Conservation (phyloP, 1,140 invertebrate genomes). For the Zophobas atratus region DNA sequence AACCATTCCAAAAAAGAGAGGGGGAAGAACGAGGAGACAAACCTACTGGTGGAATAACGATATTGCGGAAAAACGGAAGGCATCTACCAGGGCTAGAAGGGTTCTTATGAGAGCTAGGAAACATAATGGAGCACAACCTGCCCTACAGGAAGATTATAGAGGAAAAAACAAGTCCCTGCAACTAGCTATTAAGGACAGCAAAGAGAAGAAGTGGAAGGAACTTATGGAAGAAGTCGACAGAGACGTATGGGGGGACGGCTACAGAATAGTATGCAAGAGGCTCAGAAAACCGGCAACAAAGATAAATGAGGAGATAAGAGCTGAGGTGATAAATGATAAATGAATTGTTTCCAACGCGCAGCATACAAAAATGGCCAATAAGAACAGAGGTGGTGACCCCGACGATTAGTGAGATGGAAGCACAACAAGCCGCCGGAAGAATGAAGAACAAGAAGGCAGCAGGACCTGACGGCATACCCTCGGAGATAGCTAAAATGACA, state of each 20-base stretch:
- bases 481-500: constrained; percentile 55
- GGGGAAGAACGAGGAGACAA: too few species aligned
- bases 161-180: too few species aligned
- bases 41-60: too few species aligned
- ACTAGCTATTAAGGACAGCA: neutral
- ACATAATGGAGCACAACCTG: too few species aligned
- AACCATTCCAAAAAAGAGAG: too few species aligned
- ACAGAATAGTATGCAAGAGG: constrained; percentile 47
- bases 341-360: neutral
- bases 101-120: too few species aligned
- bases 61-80: too few species aligned
- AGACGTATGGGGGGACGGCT: constrained; percentile 51
- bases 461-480: constrained; percentile 62
- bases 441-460: constrained; percentile 62
- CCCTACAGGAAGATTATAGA: too few species aligned
- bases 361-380: neutral
- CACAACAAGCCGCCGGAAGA: constrained; percentile 50
- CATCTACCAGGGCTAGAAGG: too few species aligned
- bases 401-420: constrained; percentile 55
- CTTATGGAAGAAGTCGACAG: constrained; percentile 45
- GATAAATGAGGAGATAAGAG: neutral
- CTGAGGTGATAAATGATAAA: neutral
- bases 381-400: neutral
- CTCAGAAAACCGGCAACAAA: neutral
- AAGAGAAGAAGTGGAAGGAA: neutral